Evolutionary conservation across 2,113 vertebrate species (phyloP).

Genomic region (Poeciliopsis occidentalis): DNA sequence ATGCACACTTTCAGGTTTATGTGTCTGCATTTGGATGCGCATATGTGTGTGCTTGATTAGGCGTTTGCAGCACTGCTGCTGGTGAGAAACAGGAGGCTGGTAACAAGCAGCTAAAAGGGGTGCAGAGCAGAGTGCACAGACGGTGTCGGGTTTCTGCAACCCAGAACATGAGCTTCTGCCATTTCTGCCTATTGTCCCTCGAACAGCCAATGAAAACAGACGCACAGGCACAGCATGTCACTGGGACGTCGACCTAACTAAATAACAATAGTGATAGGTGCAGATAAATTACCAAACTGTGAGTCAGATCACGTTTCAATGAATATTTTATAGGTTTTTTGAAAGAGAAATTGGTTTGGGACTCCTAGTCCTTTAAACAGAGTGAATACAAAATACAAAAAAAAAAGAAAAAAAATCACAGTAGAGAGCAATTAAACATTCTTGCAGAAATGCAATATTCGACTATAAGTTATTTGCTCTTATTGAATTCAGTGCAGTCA

Average conservation of each 20-base stretch:
- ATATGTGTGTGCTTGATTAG: constrained; percentile 43
- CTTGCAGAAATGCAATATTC: neutral
- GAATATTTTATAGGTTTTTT: constrained; percentile 40
- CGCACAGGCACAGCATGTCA: constrained; percentile 19
- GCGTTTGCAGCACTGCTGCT: constrained; percentile 42
- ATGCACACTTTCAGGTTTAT: constrained; percentile 16
- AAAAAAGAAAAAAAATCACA: neutral
- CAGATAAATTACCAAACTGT: constrained; percentile 21
- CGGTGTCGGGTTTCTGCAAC: constrained; percentile 79
- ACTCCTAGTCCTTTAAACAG: neutral
- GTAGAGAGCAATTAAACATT: neutral
- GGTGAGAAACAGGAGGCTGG: constrained; percentile 62
- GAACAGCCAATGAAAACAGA: constrained; percentile 43
- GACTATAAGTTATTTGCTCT: neutral
- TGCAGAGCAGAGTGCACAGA: constrained; percentile 55
- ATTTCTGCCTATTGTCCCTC: constrained; percentile 55
- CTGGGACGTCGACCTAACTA: constrained; percentile 19
- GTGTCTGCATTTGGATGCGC: constrained; percentile 21
- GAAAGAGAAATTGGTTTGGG: neutral
- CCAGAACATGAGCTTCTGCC: constrained; percentile 65
- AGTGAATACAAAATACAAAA: neutral
- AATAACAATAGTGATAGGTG: constrained; percentile 28
- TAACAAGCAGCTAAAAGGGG: constrained; percentile 54
- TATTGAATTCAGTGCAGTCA: neutral
- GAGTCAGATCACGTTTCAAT: constrained; percentile 24